Evolutionary conservation across 2,888 invertebrate species (phyloP), one percentile per base, ranked within the genome.

Genomic region (Papilio elwesi): DNA sequence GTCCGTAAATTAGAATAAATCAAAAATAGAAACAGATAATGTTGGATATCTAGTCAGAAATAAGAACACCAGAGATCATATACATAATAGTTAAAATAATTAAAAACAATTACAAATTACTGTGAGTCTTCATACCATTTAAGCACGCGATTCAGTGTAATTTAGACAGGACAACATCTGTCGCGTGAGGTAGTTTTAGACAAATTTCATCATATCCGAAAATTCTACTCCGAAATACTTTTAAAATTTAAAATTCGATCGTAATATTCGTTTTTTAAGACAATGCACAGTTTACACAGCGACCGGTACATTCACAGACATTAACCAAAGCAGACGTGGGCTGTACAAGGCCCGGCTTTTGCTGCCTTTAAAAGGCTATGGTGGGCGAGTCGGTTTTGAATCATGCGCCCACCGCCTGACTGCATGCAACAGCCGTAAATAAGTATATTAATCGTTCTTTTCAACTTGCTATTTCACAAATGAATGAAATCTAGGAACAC

Each of bases 401-500:
- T 90, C 90, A 89, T 78, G 84, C 90, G 83, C 90, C 90, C 88
- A 90, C 90, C 77, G 66, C 74, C 75, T 78, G 83, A 85, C 84
- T 86, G 85, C 81, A 82, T 87, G 85, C 87, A 87, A 81, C 82
- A 79, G 71, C 77, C 78, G 76, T 79, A 82, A 80, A 82, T 82
- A 80, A 81, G 77, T 70, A 74, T 49, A 82, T 83, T 82, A 78
- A 82, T 83, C 80, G 76, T 57, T 15, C 49, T n/a, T 48, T 51
- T 52, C 59, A 51, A n/a, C 4, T 47, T 15, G 47, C 16, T 78
- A 69, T 74, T 75, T 74, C 75, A 59, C 43, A 67, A 51, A 66
- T 43, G 43, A 52, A 59, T 71, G 66, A 59, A 71, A 66, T 62
- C 47, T 26, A 5, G 11, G 43, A 36, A 36, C 2, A 13, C 26